Percentiles rank a stretch among this genome's conserved stretches.
Conservation (phyloP, 1,140 invertebrate genomes). For the Cecropterus lyciades region DNA sequence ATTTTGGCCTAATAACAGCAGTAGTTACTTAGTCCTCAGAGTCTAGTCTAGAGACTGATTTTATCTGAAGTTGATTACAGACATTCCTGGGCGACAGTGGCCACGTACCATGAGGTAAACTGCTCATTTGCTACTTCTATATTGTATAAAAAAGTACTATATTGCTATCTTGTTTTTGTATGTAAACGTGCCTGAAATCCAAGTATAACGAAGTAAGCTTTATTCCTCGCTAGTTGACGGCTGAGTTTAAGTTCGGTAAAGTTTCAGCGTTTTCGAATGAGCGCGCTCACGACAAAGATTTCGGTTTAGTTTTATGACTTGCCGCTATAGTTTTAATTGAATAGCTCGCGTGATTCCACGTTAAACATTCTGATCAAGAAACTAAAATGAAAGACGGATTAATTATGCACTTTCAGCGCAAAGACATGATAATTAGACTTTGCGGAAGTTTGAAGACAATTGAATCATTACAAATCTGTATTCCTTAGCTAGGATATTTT, state of each 20-base stretch:
- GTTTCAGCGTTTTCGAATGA: slow-evolving; percentile 45
- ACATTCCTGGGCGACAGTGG: too few species aligned
- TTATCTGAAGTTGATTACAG: too few species aligned
- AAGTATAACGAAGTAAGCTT: slow-evolving; percentile 8
- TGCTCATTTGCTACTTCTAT: too few species aligned
- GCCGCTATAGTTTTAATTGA: slow-evolving; percentile 53
- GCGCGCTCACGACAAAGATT: slow-evolving; percentile 49
- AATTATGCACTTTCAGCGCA: slow-evolving; percentile 20
- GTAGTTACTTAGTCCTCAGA: too few species aligned
- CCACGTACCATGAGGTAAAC: too few species aligned
- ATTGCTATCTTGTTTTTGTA: too few species aligned
- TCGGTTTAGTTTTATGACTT: slow-evolving; percentile 52
- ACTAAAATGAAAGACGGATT: slow-evolving; percentile 36
- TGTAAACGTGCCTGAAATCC: too few species aligned
- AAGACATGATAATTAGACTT: slow-evolving; percentile 13
- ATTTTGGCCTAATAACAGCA: too few species aligned
- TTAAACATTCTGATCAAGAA: slow-evolving; percentile 45
- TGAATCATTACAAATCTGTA: not conserved
- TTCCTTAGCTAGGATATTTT: not conserved
- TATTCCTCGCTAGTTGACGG: slow-evolving; percentile 43
- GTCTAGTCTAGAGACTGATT: too few species aligned
- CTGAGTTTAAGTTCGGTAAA: slow-evolving; percentile 41
- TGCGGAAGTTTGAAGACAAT: not conserved
- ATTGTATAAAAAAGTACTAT: too few species aligned
- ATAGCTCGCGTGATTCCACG: slow-evolving; percentile 48